phyloP scores from a whole-genome alignment of 2,797 vertebrate genomes.

The Neosilurus mollespiculum region DNA sequence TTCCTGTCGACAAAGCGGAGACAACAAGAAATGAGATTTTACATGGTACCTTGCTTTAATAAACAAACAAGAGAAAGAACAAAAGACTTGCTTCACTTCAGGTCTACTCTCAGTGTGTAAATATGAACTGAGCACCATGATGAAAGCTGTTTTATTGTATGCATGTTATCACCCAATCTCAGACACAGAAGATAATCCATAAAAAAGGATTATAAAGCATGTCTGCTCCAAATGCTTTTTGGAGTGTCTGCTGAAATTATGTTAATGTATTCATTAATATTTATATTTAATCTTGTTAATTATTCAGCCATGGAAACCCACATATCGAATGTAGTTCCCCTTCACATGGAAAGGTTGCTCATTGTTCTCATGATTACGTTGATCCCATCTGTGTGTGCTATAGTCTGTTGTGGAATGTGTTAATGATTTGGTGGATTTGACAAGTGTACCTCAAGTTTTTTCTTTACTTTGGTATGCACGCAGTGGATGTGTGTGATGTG shows the following conservation, averaged over 20 bases:
- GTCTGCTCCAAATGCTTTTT: constrained; percentile 34
- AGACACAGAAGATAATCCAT: constrained; percentile 40
- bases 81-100: constrained; percentile 49
- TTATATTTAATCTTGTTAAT: constrained; percentile 44
- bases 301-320: constrained; percentile 31
- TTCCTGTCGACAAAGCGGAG: constrained; percentile 43
- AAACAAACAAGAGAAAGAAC: constrained; percentile 44
- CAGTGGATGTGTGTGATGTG: constrained; percentile 62
- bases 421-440: constrained; percentile 72
- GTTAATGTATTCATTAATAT: constrained; percentile 38
- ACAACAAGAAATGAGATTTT: constrained; percentile 49
- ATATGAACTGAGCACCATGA: constrained; percentile 41
- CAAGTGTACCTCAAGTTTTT: constrained; percentile 62
- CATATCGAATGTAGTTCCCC: constrained; percentile 15
- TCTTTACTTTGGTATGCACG: constrained; percentile 36
- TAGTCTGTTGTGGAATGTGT: constrained; percentile 66
- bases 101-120: constrained; percentile 36
- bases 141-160: constrained; percentile 29
- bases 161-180: constrained; percentile 39
- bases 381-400: constrained; percentile 47
- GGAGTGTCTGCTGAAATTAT: constrained; percentile 27
- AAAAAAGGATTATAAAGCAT: constrained; percentile 46
- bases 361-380: constrained; percentile 34
- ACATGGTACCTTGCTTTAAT: constrained; percentile 44
- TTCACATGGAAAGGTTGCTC: constrained; percentile 25